Percentiles rank a stretch among this genome's conserved stretches.
Conservation (phyloP, 2,888 invertebrate genomes). For the Quadriops clusia region DNA sequence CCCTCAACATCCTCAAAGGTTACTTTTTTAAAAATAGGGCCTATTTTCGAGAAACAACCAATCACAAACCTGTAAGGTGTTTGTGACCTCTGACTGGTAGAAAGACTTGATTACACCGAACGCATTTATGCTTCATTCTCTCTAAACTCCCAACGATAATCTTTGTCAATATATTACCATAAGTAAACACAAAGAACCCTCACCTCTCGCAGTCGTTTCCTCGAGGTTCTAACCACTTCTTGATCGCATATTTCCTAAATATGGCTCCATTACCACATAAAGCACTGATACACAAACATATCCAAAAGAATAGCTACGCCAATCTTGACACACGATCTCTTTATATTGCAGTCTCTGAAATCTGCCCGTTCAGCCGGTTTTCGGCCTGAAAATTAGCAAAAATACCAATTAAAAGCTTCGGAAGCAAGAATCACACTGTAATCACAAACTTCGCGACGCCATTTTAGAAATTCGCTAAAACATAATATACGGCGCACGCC, state of each 20-base stretch:
- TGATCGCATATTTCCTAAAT: constrained; percentile 42
- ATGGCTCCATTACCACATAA: constrained; percentile 44
- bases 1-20: too few species aligned
- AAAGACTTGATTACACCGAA: constrained; percentile 11
- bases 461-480: constrained; percentile 52
- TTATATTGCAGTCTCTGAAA: constrained; percentile 7
- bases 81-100: constrained; percentile 15
- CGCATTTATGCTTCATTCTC: background rate
- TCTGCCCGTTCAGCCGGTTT: constrained; percentile 2
- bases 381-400: too few species aligned
- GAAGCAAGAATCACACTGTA: too few species aligned
- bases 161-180: background rate
- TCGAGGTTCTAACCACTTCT: constrained; percentile 22
- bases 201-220: constrained; percentile 3
- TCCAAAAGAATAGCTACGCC: constrained; percentile 13
- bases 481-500: constrained; percentile 49
- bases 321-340: constrained; percentile 7
- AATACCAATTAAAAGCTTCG: too few species aligned
- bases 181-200: constrained; percentile 6
- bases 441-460: constrained; percentile 57
- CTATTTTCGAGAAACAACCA: too few species aligned
- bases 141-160: background rate
- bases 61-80: too few species aligned
- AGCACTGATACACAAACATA: constrained; percentile 15
- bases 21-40: too few species aligned